phyloP scores from a whole-genome alignment of 2,797 vertebrate genomes.

The Choloepus didactylus region DNA sequence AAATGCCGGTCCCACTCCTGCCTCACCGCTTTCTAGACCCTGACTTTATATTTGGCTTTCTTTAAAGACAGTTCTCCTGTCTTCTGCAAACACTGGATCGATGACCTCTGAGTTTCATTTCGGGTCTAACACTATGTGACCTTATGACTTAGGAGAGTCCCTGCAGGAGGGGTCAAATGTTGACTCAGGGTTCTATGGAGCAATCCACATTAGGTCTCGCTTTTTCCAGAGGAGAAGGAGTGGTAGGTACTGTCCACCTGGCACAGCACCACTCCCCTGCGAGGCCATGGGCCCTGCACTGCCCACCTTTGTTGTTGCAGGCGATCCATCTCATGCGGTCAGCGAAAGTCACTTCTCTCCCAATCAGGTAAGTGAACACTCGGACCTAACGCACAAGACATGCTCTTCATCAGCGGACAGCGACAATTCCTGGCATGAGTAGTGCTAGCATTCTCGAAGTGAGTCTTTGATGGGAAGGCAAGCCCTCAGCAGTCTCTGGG shows the following conservation, averaged over 20 bases:
- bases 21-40: background rate
- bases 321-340: slow-evolving; percentile 97
- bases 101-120: background rate
- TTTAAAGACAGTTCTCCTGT: background rate
- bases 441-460: accelerated
- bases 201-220: background rate
- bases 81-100: background rate
- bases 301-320: slow-evolving; percentile 96
- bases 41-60: background rate
- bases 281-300: background rate
- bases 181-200: background rate
- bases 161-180: background rate
- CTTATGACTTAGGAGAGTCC: background rate
- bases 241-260: too few species aligned
- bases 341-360: slow-evolving; percentile 96
- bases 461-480: too few species aligned
- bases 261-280: accelerated
- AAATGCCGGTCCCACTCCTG: too few species aligned
- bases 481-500: background rate
- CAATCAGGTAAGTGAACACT: slow-evolving; percentile 98
- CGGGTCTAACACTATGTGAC: background rate
- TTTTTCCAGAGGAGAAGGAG: background rate
- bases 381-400: slow-evolving; percentile 91
- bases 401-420: too few species aligned
- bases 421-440: accelerated